A percentile compares a stretch with the other conserved stretches of the same genome.
These are phyloP conservation scores for Allobates femoralis DNA, from an alignment of 2,797 vertebrate species.

Conservation along the genomic window DNA sequence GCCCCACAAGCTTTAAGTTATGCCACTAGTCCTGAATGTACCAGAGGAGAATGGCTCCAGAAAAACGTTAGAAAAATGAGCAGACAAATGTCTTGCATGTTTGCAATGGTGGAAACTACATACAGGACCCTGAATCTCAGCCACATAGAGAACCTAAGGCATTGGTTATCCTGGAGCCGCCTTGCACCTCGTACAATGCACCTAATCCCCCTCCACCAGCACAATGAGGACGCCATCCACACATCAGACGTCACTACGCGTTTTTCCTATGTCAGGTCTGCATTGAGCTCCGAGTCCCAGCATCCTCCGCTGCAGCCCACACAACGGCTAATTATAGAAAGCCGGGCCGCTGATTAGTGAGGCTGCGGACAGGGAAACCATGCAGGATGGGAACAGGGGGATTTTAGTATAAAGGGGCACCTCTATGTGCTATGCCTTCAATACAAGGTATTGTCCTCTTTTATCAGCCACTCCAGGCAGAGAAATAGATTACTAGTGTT, in stretches of 20 bases:
- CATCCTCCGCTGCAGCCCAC: slow-evolving; percentile 4
- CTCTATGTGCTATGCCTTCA: background rate
- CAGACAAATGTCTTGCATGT: no score
- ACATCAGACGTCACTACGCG: background rate
- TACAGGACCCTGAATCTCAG: background rate
- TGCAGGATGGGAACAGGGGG: background rate
- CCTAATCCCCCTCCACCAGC: background rate
- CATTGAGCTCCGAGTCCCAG: background rate
- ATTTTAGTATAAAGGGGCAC: no score
- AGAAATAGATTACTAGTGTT: background rate
- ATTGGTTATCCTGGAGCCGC: background rate
- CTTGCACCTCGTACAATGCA: background rate
- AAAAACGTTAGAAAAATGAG: no score
- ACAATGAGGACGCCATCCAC: background rate
- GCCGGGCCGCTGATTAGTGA: background rate
- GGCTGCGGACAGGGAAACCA: background rate
- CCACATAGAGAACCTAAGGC: background rate
- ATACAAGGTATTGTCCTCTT: background rate
- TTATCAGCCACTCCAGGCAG: background rate
- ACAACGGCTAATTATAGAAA: slow-evolving; percentile 22
- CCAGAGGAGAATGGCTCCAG: no score
- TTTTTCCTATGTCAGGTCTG: background rate
- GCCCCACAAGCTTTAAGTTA: no score
- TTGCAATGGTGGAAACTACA: background rate
- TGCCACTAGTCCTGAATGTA: no score